Evolutionary conservation across 2,113 vertebrate species (phyloP).

Genomic region (Dipodomys ordii): DNA sequence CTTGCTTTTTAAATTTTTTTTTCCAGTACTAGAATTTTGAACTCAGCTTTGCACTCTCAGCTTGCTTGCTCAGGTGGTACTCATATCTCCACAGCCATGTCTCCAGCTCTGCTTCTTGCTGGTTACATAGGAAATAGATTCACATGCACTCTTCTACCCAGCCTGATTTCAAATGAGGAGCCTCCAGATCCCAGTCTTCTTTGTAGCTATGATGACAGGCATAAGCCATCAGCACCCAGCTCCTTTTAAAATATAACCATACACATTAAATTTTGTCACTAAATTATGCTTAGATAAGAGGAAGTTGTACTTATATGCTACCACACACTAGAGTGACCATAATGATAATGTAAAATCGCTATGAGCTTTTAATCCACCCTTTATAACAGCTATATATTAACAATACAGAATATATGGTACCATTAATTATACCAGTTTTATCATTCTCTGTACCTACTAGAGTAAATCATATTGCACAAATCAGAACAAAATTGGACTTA

Average conservation of each 20-base stretch:
- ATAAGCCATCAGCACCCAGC: too few relatives aligned
- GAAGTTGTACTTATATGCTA: not conserved
- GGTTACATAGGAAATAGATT: too few relatives aligned
- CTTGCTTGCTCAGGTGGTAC: too few relatives aligned
- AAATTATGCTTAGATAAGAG: not conserved
- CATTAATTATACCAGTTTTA: not conserved
- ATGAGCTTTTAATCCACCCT: not conserved
- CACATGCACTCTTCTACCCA: too few relatives aligned
- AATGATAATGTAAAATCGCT: not conserved
- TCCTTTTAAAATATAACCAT: not conserved
- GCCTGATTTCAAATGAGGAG: too few relatives aligned
- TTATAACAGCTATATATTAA: not conserved
- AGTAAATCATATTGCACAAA: conserved; percentile 26
- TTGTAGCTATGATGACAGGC: too few relatives aligned
- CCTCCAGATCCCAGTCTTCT: too few relatives aligned
- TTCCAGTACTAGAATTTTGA: too few relatives aligned
- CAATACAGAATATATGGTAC: not conserved
- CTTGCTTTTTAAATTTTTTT: too few relatives aligned
- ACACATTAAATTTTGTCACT: not conserved
- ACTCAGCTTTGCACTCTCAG: too few relatives aligned
- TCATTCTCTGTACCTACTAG: not conserved
- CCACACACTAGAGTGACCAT: not conserved
- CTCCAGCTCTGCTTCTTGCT: too few relatives aligned
- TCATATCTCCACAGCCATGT: too few relatives aligned
- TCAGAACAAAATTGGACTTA: not conserved